A percentile compares a stretch with the other conserved stretches of the same genome.
phyloP scores from a whole-genome alignment of 2,797 vertebrate species.

The Okamejei kenojei region DNA sequence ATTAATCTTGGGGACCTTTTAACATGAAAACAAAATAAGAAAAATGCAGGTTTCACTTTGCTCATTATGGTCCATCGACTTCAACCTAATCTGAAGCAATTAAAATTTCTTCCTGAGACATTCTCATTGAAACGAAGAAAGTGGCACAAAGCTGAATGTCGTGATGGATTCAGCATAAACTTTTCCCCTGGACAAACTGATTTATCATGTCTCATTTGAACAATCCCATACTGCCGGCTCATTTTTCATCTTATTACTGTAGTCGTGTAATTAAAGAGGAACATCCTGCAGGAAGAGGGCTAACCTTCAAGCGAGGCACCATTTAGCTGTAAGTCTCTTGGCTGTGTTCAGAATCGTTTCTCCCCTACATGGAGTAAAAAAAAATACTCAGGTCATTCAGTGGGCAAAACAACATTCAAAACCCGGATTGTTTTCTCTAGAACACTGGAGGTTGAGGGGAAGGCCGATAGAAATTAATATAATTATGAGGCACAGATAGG shows the following conservation, averaged over 20 bases:
- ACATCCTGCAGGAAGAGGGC: slow-evolving; percentile 53
- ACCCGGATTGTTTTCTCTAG: too few relatives aligned
- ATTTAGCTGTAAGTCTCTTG: not conserved
- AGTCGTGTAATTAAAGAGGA: slow-evolving; percentile 62
- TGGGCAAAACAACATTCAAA: not conserved
- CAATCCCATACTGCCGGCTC: slow-evolving; percentile 53
- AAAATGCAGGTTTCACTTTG: slow-evolving; percentile 55
- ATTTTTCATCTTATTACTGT: slow-evolving; percentile 61
- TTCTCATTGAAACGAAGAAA: slow-evolving; percentile 59
- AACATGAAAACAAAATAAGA: slow-evolving; percentile 56
- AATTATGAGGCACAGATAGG: too few relatives aligned
- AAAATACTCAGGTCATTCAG: not conserved
- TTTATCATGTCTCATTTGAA: slow-evolving; percentile 57
- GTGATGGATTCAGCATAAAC: slow-evolving; percentile 60
- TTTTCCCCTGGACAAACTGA: slow-evolving; percentile 51
- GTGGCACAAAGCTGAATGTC: slow-evolving; percentile 50
- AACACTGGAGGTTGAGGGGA: too few relatives aligned
- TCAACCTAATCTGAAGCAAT: slow-evolving; percentile 63
- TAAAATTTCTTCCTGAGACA: slow-evolving; percentile 61
- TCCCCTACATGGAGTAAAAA: not conserved
- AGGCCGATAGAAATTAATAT: too few relatives aligned
- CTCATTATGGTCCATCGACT: slow-evolving; percentile 62
- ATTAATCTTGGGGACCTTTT: slow-evolving; percentile 53
- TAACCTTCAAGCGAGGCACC: slow-evolving; percentile 52
- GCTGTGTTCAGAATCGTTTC: not conserved